Conservation (phyloP, 2,888 invertebrate species). For the Rotaria sp. region DNA sequence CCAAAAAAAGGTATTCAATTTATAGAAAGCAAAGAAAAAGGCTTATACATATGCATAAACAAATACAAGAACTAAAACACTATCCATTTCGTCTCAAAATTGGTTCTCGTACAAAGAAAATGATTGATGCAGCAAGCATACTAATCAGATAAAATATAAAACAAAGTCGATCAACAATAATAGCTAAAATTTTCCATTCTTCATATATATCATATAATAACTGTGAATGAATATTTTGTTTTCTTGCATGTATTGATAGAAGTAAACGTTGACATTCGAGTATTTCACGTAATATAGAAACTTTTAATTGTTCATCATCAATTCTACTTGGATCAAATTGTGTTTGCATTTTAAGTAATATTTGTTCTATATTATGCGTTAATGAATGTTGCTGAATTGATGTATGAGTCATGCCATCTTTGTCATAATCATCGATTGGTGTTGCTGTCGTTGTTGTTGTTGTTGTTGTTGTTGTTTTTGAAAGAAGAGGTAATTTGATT, state of each 20-base stretch:
- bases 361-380: constrained; percentile 35
- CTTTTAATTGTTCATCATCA: constrained; percentile 38
- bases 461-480: neutral
- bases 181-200: constrained; percentile 38
- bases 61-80: neutral
- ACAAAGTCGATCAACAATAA: constrained; percentile 36
- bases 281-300: constrained; percentile 37
- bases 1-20: neutral
- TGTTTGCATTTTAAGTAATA: constrained; percentile 36
- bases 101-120: constrained; percentile 21
- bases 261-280: constrained; percentile 39
- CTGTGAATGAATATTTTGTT: neutral
- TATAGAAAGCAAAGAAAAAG: too few relatives aligned
- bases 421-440: neutral
- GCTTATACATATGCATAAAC: neutral
- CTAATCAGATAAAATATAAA: constrained; percentile 35
- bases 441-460: too few relatives aligned
- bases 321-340: constrained; percentile 39
- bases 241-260: constrained; percentile 25
- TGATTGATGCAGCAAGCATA: constrained; percentile 9
- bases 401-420: neutral
- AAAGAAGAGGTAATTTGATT: neutral
- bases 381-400: neutral
- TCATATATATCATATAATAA: constrained; percentile 31
- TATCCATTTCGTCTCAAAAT: constrained; percentile 25